Base-by-base conservation (phyloP, 2,113 vertebrate species). In the Aldabrachelys gigantea region DNA sequence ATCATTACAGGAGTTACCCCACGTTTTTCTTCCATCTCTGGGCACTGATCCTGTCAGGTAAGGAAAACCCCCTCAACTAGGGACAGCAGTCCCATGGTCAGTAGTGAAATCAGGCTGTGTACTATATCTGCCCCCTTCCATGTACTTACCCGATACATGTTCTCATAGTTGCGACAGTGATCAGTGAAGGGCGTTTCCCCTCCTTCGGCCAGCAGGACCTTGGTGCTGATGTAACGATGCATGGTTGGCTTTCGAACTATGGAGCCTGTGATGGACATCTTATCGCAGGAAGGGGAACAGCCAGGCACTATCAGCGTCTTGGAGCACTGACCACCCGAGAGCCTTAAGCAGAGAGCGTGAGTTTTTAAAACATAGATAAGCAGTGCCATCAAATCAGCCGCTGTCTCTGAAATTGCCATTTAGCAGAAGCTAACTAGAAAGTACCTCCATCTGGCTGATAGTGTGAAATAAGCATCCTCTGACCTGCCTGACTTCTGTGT, bases 191-290 rank as follows among this genome's bases (percentile, higher is more conserved):
- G 98, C 0, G 98, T 99, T 35, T 99, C 98, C 1, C 72, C 93
- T 0, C 99, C 99, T 94, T 99, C 98, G 0, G 99, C 99, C 98
- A 99, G 98, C 82, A 99, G 98, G 86, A 99, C 99, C 95, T 99
- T 99, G 91, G 99, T 99, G 98, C 99, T 99, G 97, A 99, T 98
- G 98, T 99, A 98, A 76, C 99, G 98, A 94, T 99, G 99, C 92
- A 98, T 98, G 0, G 98, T 98, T 2, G 99, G 98, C 96, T 99
- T 98, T 54, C 98, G 98, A 38, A 98, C 98, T 2, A 98, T 97
- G 1, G 98, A 97, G 2, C 98, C 96, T 47, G 97, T 95, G 0
- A 96, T 76, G 29, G 98, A 97, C 98, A 98, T 98, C 87, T 98
- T 99, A 76, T 98, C 98, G n/a, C 97, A 89, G 4, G 97, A 96